Percentiles rank a stretch among this genome's conserved stretches.
Evolutionary conservation across 2,888 invertebrate species (phyloP).

Genomic region (Tridacna crocea): DNA sequence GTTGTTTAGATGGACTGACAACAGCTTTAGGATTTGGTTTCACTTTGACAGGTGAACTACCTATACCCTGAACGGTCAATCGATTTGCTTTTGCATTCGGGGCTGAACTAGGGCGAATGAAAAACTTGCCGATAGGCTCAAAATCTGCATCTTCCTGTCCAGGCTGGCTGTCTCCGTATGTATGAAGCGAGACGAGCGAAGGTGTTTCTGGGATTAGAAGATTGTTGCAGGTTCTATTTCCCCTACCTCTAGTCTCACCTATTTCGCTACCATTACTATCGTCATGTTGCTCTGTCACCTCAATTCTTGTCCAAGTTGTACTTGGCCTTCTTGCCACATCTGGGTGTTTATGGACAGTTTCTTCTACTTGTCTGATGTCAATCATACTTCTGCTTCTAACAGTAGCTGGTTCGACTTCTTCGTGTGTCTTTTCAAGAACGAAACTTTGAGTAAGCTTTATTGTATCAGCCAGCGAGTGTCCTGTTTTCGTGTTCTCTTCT

Average conservation of each 20-base stretch:
- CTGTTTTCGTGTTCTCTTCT: background rate
- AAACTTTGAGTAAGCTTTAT: background rate
- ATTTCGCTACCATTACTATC: background rate
- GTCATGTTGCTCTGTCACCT: background rate
- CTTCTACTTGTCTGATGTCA: background rate
- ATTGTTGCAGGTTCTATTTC: background rate
- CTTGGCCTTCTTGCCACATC: background rate
- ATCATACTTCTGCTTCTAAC: constrained; percentile 14
- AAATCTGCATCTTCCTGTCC: constrained; percentile 23
- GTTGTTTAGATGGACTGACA: background rate
- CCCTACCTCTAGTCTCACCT: background rate
- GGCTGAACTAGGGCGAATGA: constrained; percentile 15
- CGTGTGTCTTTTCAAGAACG: background rate
- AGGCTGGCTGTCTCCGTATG: background rate
- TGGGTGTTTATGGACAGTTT: background rate
- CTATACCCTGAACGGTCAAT: constrained; percentile 18
- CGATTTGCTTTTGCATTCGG: constrained; percentile 12
- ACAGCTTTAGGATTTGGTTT: constrained; percentile 6
- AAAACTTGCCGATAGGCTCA: constrained; percentile 17
- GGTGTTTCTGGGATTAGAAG: constrained; percentile 33
- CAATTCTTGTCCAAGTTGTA: background rate
- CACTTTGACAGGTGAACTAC: background rate
- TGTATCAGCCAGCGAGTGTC: background rate
- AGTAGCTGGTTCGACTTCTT: background rate
- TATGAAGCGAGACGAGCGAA: constrained; percentile 33